Conservation (phyloP, 2,113 vertebrate genomes). For the Ascaphus truei region DNA sequence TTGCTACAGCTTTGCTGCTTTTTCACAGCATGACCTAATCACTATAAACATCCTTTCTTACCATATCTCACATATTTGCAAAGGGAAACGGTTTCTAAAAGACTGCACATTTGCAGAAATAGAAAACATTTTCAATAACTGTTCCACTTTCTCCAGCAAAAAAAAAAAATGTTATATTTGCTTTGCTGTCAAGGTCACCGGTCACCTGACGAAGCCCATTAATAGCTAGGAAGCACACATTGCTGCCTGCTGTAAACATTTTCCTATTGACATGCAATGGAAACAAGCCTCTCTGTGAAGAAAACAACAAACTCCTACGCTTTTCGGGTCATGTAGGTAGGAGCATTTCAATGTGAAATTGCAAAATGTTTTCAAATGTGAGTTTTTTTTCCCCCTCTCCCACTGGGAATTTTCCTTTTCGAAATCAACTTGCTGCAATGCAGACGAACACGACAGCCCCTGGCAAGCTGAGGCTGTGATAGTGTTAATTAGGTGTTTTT, state of each 20-base stretch:
- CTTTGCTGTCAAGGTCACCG: constrained; percentile 62
- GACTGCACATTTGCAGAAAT: neutral
- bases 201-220: constrained; percentile 56
- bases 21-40: neutral
- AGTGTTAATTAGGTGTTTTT: constrained; percentile 42
- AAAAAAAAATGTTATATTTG: constrained; percentile 42
- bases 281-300: constrained; percentile 8
- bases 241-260: constrained; percentile 22
- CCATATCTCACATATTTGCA: neutral
- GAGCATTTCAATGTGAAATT: constrained; percentile 30
- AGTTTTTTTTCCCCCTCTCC: constrained; percentile 38
- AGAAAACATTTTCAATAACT: neutral
- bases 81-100: too few relatives aligned
- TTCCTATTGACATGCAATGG: neutral
- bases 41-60: neutral
- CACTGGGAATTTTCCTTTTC: constrained; percentile 28
- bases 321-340: constrained; percentile 1
- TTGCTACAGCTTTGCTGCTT: neutral
- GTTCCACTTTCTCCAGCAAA: neutral
- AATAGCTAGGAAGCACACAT: constrained; percentile 37
- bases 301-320: neutral
- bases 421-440: constrained; percentile 54
- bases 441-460: constrained; percentile 47
- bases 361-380: constrained; percentile 9
- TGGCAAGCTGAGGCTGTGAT: constrained; percentile 31